Evolutionary conservation across 2,113 vertebrate genomes (phyloP).

Genomic region (Rhea americana): DNA sequence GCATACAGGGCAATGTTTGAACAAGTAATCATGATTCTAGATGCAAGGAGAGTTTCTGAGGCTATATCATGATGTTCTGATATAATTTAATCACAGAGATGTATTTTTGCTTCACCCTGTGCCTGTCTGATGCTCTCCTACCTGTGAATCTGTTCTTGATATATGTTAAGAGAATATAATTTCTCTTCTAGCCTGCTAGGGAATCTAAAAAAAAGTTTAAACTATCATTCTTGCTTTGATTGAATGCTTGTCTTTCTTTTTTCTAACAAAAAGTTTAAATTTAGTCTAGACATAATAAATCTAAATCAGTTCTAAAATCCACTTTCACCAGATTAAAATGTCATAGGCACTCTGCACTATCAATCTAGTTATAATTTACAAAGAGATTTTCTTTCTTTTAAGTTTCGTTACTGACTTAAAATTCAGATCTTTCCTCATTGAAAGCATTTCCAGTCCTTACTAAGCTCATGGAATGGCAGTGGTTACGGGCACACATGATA

Average conservation of each 20-base stretch:
- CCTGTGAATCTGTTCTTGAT: neutral
- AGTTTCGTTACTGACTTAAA: neutral
- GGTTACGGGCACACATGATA: accelerated
- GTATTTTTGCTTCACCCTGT: constrained; percentile 23
- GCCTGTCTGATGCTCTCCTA: neutral
- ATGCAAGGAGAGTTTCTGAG: neutral
- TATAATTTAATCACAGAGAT: constrained; percentile 48
- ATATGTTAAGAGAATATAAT: neutral
- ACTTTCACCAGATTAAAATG: constrained; percentile 1
- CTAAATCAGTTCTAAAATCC: neutral
- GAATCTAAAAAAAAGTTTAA: neutral
- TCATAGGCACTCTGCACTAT: neutral
- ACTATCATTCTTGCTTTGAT: neutral
- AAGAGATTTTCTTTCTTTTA: neutral
- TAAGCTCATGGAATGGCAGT: neutral
- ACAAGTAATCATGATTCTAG: neutral
- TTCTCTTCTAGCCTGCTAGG: neutral
- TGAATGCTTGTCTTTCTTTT: neutral
- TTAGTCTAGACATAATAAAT: constrained; percentile 2
- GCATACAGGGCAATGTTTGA: neutral
- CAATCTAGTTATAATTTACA: neutral
- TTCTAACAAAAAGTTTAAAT: neutral
- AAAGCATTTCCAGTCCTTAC: neutral
- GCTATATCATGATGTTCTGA: neutral
- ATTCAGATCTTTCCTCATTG: neutral